Evolutionary conservation across 2,113 vertebrate species (phyloP).

Genomic region (Macrotus californicus): DNA sequence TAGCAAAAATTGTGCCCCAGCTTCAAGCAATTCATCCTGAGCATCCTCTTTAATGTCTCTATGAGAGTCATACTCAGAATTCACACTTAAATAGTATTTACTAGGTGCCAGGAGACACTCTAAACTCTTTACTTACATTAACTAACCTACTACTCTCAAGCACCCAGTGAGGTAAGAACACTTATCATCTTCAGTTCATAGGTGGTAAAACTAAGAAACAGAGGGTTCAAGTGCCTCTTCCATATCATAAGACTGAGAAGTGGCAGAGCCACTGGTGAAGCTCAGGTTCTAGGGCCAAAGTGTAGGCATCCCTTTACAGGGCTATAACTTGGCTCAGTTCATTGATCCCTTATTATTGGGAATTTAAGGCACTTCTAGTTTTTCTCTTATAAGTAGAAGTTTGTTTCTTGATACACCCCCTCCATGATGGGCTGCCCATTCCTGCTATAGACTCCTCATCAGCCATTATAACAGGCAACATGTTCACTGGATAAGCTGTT

Average conservation of each 20-base stretch:
- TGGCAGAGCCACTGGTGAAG: not conserved
- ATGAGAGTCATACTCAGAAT: not conserved
- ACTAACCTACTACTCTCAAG: not conserved
- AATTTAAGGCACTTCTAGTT: not conserved
- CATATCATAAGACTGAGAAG: not conserved
- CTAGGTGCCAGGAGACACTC: not conserved
- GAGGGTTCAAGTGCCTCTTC: not conserved
- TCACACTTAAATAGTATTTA: not conserved
- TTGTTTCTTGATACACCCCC: not conserved
- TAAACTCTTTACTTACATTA: not conserved
- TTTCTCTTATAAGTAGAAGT: constrained; percentile 1
- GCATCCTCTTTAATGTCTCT: not conserved
- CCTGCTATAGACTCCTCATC: not conserved
- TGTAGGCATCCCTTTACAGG: not conserved
- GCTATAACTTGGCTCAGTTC: not conserved
- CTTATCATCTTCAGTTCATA: not conserved
- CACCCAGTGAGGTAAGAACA: not conserved
- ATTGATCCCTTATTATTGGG: not conserved
- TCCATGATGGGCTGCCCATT: not conserved
- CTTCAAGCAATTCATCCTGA: not conserved
- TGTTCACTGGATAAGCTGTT: not conserved
- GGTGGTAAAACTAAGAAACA: not conserved
- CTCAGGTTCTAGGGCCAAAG: not conserved
- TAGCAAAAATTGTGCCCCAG: not conserved
- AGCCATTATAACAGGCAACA: not conserved